Conservation (phyloP, 1,140 invertebrate species). For the Bombus pascuorum region DNA sequence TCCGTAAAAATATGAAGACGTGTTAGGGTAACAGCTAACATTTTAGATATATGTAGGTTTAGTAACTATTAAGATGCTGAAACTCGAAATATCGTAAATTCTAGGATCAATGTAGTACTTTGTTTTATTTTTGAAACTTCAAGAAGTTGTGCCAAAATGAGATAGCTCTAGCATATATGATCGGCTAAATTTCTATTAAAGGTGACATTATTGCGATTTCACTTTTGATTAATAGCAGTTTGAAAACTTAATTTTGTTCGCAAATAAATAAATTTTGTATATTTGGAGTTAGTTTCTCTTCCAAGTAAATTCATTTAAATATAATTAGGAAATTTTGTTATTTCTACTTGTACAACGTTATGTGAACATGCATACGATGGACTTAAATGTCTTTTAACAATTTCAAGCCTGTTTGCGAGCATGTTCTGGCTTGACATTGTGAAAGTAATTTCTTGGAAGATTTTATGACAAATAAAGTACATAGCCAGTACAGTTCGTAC, state of each 20-base stretch:
- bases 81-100: not conserved
- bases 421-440: not conserved
- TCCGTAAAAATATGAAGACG: no score
- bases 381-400: not conserved
- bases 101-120: not conserved
- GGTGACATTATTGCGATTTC: not conserved
- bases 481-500: not conserved
- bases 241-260: not conserved
- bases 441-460: conserved; percentile 8
- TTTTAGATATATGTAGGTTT: no score
- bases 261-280: not conserved
- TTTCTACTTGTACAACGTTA: not conserved
- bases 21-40: no score
- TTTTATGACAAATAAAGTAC: not conserved
- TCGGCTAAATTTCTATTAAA: not conserved
- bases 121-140: not conserved
- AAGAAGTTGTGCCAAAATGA: not conserved
- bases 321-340: no score
- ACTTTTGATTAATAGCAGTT: not conserved
- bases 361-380: not conserved
- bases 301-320: not conserved
- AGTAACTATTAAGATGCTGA: no score
- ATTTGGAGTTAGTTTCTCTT: not conserved
- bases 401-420: not conserved
- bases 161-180: not conserved